Base-by-base conservation (phyloP, 2,113 vertebrate genomes). In the Pavo muticus region DNA sequence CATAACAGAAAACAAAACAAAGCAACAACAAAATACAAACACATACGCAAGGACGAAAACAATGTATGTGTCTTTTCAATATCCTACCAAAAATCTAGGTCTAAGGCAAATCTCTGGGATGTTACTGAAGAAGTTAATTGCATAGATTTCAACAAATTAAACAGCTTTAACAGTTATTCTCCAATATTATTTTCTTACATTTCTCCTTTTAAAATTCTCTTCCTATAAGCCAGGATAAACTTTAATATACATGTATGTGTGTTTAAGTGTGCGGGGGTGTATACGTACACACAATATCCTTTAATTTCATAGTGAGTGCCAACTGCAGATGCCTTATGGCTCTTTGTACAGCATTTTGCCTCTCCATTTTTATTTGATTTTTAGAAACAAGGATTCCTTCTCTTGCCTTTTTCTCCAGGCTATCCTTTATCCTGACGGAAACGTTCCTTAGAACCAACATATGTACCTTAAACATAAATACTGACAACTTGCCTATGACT, bases 331-430 rank as follows among this genome's bases (percentile, higher is more conserved):
- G 27, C 11, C 91, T 75, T 73, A 40, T 0, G 0, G 50, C 18
- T 85, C 32, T 94, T 77, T 82, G 15, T 45, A 44, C 23, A 64
- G 35, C 19, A 83, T 92, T 79, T 86, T 93, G 71, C 37, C 21
- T 86, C 84, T 89, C 71, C 2, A 27, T 74, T 88, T 96, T 71
- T 90, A 78, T 90, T 91, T 93, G 30, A 37, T 39, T 86, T 93
- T 57, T 48, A 44, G 89, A 91, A 83, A 90, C 67, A 89, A 10
- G 11, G 2, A 67, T 86, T 77, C 27, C 23, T 70, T 84, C 35
- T 85, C 20, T 74, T 76, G 35, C 2, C 0, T 90, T 88, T 85
- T 93, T 86, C 88, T 91, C 45, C 19, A 57, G 81, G 74, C n/a
- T 88, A 56, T 40, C 84, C 29, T 95, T 95, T 91, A 73, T 69